phyloP scores from a whole-genome alignment of 2,888 invertebrate genomes.

The Molorchus minor region DNA sequence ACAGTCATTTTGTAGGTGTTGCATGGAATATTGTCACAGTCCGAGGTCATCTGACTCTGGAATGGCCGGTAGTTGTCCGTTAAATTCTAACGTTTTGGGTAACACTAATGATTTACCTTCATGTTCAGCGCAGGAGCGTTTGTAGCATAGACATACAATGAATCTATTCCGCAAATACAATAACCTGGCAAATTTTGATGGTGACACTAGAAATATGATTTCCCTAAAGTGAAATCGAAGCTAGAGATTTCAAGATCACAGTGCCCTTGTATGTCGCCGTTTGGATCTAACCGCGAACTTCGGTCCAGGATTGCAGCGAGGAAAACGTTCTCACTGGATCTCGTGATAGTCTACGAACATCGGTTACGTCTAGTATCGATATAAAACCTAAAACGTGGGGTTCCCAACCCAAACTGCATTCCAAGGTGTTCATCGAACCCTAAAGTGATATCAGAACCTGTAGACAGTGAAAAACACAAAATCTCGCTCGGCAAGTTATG shows the following conservation, averaged over 20 bases:
- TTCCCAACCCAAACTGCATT: conserved; percentile 63
- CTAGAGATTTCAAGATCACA: conserved; percentile 72
- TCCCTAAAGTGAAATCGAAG: conserved; percentile 68
- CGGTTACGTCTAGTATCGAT: conserved; percentile 65
- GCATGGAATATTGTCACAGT: conserved; percentile 66
- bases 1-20: conserved; percentile 51
- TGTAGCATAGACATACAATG: conserved; percentile 51
- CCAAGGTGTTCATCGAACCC: conserved; percentile 59
- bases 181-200: conserved; percentile 39
- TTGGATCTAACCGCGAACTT: conserved; percentile 76
- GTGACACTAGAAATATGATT: conserved; percentile 54
- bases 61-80: conserved; percentile 83
- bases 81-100: conserved; percentile 75
- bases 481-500: conserved; percentile 53
- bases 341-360: conserved; percentile 64
- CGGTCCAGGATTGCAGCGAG: conserved; percentile 69
- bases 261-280: conserved; percentile 77
- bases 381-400: conserved; percentile 63
- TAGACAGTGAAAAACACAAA: conserved; percentile 40
- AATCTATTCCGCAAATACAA: conserved; percentile 50
- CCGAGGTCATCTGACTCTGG: conserved; percentile 85
- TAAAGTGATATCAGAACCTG: conserved; percentile 18
- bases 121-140: conserved; percentile 44
- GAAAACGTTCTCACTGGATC: conserved; percentile 67
- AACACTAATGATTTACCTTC: conserved; percentile 45